Evolutionary conservation across 2,797 vertebrate genomes (phyloP).

Genomic region (Cercopithecus diana): DNA sequence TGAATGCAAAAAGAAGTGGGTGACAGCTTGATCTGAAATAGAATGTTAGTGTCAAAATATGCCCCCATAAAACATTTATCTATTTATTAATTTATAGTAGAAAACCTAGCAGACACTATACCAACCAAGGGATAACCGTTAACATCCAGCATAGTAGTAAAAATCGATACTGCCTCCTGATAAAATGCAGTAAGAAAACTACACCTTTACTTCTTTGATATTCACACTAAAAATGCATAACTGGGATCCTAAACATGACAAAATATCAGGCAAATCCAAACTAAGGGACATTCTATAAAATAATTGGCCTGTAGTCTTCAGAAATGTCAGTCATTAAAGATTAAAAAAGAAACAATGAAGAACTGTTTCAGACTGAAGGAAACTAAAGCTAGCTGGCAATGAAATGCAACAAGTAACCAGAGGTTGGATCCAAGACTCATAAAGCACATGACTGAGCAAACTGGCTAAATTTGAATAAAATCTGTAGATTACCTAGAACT

Average conservation of each 20-base stretch:
- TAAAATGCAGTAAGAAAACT: not conserved
- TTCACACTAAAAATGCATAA: not conserved
- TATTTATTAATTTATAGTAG: not conserved
- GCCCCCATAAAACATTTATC: not conserved
- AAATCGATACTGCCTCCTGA: not conserved
- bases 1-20: not conserved
- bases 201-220: not conserved
- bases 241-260: not conserved
- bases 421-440: not conserved
- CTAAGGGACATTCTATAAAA: not conserved
- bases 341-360: not conserved
- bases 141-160: not conserved
- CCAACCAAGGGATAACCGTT: not conserved
- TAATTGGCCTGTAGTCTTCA: not conserved
- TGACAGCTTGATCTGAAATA: not conserved
- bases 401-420: not conserved
- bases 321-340: not conserved
- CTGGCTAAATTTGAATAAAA: not conserved
- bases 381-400: not conserved
- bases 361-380: not conserved
- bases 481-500: not conserved
- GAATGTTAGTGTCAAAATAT: not conserved
- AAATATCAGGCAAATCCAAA: slow-evolving; percentile 14
- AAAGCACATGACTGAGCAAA: not conserved
- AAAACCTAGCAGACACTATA: not conserved